phyloP scores from a whole-genome alignment of 2,113 vertebrate species.

The Chaetorhynchus papuensis region DNA sequence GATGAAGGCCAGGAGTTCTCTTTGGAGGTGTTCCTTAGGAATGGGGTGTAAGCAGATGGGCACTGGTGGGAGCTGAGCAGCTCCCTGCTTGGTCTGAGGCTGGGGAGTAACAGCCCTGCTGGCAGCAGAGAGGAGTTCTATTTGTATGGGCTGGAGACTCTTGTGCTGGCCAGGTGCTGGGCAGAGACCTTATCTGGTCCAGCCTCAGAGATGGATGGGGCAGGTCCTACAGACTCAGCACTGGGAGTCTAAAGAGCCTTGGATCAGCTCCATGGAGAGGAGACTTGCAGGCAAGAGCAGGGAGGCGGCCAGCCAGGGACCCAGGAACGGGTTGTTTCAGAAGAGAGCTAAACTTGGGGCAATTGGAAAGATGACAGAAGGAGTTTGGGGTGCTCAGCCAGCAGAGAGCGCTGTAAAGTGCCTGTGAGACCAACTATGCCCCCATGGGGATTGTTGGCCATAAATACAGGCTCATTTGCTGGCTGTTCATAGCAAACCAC shows the following conservation, averaged over 20 bases:
- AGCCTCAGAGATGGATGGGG: background rate
- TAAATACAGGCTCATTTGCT: background rate
- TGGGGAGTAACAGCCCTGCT: background rate
- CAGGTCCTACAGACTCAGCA: background rate
- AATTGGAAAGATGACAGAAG: background rate
- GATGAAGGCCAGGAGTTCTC: background rate
- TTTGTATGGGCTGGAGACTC: accelerated
- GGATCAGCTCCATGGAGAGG: background rate
- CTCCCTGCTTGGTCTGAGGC: background rate
- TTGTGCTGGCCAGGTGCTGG: background rate
- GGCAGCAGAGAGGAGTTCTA: background rate
- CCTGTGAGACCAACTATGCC: background rate
- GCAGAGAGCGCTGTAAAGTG: background rate
- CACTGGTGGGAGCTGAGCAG: background rate
- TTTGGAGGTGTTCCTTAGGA: background rate
- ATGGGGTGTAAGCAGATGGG: background rate
- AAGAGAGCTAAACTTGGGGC: background rate
- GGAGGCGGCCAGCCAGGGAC: background rate
- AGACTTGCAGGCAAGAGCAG: accelerated
- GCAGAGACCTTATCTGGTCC: background rate
- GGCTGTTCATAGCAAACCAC: background rate
- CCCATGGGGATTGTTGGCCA: accelerated
- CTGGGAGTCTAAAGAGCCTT: background rate
- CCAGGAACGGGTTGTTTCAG: accelerated
- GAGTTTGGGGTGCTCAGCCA: background rate